These are phyloP conservation scores for Apamea epomidion DNA, from an alignment of 2,888 invertebrate species.

Conservation along the genomic window DNA sequence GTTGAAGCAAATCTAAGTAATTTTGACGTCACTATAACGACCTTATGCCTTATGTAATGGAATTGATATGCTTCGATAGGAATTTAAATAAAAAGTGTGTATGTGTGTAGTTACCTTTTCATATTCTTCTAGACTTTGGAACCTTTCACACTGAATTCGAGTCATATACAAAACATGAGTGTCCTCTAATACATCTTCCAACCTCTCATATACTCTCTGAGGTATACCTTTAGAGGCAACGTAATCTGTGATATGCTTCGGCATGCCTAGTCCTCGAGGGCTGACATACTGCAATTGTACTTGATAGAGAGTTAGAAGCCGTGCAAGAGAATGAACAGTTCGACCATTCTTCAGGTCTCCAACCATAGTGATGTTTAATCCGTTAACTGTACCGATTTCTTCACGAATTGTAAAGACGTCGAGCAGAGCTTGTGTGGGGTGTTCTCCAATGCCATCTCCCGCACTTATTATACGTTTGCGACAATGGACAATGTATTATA, in stretches of 20 bases:
- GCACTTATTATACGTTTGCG: constrained; percentile 99
- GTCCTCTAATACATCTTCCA: constrained; percentile 97
- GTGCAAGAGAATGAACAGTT: constrained; percentile 99
- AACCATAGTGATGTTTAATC: constrained; percentile 97
- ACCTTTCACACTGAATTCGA: constrained; percentile 98
- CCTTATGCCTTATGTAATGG: background rate
- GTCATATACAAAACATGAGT: constrained; percentile 99
- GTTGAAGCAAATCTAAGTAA: background rate
- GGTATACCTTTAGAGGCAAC: constrained; percentile 94
- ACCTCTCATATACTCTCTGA: constrained; percentile 93
- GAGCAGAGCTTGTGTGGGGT: constrained; percentile 99
- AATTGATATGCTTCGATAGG: background rate
- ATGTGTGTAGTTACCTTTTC: constrained; percentile 91
- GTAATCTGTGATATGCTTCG: constrained; percentile 95
- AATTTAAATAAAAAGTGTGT: background rate
- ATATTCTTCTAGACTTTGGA: constrained; percentile 95
- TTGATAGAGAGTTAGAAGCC: constrained; percentile 97
- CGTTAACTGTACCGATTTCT: constrained; percentile 99
- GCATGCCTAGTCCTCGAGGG: constrained; percentile 97
- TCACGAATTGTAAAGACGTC: constrained; percentile 99
- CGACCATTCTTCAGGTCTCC: constrained; percentile 99
- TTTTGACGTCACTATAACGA: background rate
- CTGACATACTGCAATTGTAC: constrained; percentile 98
- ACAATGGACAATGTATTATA: too few species aligned
- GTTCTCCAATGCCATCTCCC: constrained; percentile 98